Evolutionary conservation across 2,888 invertebrate genomes (phyloP).

Genomic region (Drosophila percnosoma): DNA sequence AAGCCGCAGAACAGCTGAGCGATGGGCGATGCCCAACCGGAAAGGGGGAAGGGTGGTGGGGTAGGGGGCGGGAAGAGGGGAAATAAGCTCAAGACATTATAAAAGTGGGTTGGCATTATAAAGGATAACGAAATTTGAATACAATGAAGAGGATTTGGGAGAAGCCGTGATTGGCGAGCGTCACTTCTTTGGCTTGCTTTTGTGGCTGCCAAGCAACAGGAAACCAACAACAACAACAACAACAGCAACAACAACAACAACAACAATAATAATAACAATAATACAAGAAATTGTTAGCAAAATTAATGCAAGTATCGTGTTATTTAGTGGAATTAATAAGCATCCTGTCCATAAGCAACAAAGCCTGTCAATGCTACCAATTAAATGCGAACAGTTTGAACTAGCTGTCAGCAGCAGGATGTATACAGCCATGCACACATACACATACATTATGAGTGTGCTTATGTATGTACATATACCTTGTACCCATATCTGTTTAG

Average conservation of each 20-base stretch:
- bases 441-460: no score
- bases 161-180: conserved; percentile 67
- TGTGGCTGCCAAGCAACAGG: conserved; percentile 32
- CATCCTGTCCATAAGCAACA: neutral
- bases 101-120: conserved; percentile 74
- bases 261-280: conserved; percentile 26
- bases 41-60: neutral
- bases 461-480: neutral
- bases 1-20: conserved; percentile 26
- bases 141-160: conserved; percentile 70
- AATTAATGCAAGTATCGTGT: conserved; percentile 70
- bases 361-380: conserved; percentile 21
- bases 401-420: neutral
- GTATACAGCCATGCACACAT: neutral
- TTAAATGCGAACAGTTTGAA: conserved; percentile 3
- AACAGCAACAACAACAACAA: conserved; percentile 23
- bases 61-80: conserved; percentile 17
- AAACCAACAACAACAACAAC: conserved; percentile 24
- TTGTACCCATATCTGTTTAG: neutral
- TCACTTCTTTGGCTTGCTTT: conserved; percentile 49
- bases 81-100: conserved; percentile 66
- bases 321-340: conserved; percentile 4
- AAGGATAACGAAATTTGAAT: conserved; percentile 76
- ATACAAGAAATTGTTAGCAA: conserved; percentile 46
- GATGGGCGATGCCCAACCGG: conserved; percentile 5